phyloP scores from a whole-genome alignment of 1,140 invertebrate species.

The Atopsyche davidsoni region DNA sequence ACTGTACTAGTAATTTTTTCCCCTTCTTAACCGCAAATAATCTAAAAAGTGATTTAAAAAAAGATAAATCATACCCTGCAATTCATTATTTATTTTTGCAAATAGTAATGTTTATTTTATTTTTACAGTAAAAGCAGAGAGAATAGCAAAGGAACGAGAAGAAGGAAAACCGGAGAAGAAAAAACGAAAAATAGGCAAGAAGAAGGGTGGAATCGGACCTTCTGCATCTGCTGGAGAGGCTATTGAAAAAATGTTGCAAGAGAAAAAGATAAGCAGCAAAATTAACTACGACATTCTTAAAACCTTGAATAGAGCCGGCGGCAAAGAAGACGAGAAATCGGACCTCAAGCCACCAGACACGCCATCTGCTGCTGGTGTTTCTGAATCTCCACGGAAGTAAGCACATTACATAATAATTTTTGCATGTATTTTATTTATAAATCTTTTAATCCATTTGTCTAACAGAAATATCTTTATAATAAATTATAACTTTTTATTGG shows the following conservation, averaged over 20 bases:
- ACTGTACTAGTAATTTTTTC: no score
- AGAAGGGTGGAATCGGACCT: constrained; percentile 55
- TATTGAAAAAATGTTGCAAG: constrained; percentile 90
- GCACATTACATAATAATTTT: no score
- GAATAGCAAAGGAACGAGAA: constrained; percentile 63
- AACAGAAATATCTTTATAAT: no score
- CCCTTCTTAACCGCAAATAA: no score
- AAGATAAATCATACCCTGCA: no score
- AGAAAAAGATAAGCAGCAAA: constrained; percentile 92
- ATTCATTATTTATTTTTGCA: no score
- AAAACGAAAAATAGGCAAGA: constrained; percentile 55
- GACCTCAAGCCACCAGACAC: constrained; percentile 1
- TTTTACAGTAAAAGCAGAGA: constrained; percentile 71
- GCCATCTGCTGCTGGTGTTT: constrained; percentile 4
- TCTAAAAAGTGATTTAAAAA: no score
- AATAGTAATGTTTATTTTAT: constrained; percentile 23
- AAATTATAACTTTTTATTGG: no score
- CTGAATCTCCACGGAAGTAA: constrained; percentile 23
- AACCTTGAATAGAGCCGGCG: constrained; percentile 54
- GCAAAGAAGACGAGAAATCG: constrained; percentile 12
- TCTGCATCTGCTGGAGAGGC: constrained; percentile 86
- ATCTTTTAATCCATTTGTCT: no score
- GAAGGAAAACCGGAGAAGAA: constrained; percentile 75
- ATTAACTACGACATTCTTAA: constrained; percentile 97
- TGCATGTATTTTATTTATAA: no score